phyloP scores from a whole-genome alignment of 2,888 invertebrate species.

The Corythucha ciliata region DNA sequence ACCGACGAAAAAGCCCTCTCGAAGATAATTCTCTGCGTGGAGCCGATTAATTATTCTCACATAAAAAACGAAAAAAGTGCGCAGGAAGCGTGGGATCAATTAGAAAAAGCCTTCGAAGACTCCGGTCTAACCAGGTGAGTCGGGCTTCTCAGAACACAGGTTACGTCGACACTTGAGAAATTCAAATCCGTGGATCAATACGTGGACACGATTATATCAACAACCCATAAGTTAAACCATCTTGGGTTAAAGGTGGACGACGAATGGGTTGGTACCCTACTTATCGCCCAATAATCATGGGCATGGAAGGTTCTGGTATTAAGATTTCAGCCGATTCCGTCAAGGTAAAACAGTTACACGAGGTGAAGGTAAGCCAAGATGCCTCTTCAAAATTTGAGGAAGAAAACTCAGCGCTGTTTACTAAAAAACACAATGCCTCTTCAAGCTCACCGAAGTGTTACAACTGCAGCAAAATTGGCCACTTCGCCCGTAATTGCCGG shows the following conservation, averaged over 20 bases:
- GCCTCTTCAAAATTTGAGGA: too few relatives aligned
- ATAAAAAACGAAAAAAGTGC: conserved; percentile 3
- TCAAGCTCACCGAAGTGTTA: too few relatives aligned
- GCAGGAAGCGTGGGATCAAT: conserved; percentile 10
- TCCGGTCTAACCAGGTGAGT: conserved; percentile 5
- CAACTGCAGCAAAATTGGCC: too few relatives aligned
- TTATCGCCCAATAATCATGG: too few relatives aligned
- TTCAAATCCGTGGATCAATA: not conserved
- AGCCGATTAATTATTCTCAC: not conserved
- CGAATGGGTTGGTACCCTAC: conserved; percentile 13
- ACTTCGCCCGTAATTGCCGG: too few relatives aligned
- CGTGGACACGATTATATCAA: not conserved
- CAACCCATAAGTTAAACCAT: conserved; percentile 3
- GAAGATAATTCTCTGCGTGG: conserved; percentile 6
- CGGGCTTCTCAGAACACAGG: not conserved
- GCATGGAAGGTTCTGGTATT: too few relatives aligned
- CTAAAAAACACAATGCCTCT: too few relatives aligned
- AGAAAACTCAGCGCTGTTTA: too few relatives aligned
- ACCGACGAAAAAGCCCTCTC: not conserved
- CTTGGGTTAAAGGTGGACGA: not conserved
- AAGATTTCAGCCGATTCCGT: too few relatives aligned
- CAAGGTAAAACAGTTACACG: too few relatives aligned
- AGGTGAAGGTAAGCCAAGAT: too few relatives aligned
- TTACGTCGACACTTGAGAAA: not conserved
- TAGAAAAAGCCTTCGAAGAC: conserved; percentile 11